These are phyloP conservation scores for Wiebesia pumilae DNA, from an alignment of 1,140 invertebrate species.

Conservation along the genomic window DNA sequence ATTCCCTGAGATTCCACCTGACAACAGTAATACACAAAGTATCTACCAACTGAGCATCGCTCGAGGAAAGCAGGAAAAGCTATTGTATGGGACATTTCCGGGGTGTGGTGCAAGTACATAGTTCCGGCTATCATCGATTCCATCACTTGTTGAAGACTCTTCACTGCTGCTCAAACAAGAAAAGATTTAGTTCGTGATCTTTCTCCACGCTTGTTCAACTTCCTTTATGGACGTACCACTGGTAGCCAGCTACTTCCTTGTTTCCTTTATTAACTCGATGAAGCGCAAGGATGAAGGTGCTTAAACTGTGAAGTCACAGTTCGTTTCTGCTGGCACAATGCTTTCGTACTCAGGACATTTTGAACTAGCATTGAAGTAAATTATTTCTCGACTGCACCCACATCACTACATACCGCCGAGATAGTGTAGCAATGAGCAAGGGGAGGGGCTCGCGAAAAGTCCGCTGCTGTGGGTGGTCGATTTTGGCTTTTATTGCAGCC, in stretches of 20 bases:
- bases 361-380: neutral
- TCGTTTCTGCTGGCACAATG: neutral
- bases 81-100: neutral
- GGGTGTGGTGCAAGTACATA: neutral
- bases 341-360: neutral
- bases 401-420: neutral
- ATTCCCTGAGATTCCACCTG: neutral
- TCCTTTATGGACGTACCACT: neutral
- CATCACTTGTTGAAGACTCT: too few species aligned
- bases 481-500: neutral
- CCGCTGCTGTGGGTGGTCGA: neutral
- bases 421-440: too few species aligned
- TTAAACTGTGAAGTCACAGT: neutral
- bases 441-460: neutral
- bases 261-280: conserved; percentile 21
- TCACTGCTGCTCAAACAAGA: neutral
- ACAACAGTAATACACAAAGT: neutral
- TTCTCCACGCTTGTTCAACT: neutral
- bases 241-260: neutral
- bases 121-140: neutral
- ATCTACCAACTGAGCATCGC: neutral
- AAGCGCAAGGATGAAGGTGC: neutral
- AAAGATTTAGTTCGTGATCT: neutral
- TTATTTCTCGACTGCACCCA: conserved; percentile 31
- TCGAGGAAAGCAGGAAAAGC: neutral